phyloP scores from a whole-genome alignment of 2,113 vertebrate genomes.

The Tyto alba region DNA sequence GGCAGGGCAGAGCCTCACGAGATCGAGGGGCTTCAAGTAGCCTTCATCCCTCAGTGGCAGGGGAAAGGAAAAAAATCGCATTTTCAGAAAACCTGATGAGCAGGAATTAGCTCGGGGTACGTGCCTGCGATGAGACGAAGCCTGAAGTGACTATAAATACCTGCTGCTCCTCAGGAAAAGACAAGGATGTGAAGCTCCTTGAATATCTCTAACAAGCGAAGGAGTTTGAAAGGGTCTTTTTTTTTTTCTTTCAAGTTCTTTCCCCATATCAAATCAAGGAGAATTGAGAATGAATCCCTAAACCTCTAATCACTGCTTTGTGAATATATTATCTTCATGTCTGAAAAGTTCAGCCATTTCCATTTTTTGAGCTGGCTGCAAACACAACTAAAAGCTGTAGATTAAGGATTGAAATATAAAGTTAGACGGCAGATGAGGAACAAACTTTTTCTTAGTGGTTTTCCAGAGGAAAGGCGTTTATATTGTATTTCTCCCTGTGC shows the following conservation, averaged over 20 bases:
- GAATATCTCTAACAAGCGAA: not conserved
- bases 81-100: not conserved
- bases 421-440: not conserved
- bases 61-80: not conserved
- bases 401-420: not conserved
- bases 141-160: not conserved
- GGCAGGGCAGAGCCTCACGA: not conserved
- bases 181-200: not conserved
- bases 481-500: not conserved
- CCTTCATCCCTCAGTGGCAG: not conserved
- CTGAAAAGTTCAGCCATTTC: not conserved
- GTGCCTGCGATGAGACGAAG: not conserved
- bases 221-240: not conserved
- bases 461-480: not conserved
- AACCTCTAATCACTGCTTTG: not conserved
- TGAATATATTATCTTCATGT: not conserved
- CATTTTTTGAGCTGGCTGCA: not conserved
- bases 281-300: not conserved
- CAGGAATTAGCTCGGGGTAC: not conserved
- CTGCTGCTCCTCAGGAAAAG: not conserved
- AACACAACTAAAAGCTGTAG: not conserved
- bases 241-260: not conserved
- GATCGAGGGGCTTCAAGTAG: not conserved
- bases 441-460: not conserved
- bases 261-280: not conserved